Conservation (phyloP, 2,888 invertebrate species). For the Trichogramma dendrolimi region DNA sequence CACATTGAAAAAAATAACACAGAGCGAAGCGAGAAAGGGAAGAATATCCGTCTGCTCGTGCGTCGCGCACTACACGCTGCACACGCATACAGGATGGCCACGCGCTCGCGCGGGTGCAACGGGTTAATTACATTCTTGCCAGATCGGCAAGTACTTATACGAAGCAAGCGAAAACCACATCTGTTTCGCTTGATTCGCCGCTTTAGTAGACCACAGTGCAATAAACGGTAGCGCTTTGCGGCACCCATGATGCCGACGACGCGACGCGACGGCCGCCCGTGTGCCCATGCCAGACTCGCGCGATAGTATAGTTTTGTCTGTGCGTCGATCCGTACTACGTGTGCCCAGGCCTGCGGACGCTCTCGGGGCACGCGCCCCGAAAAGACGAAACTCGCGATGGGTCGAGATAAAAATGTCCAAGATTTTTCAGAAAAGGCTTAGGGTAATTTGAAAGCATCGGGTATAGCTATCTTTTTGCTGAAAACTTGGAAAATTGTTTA, state of each 20-base stretch:
- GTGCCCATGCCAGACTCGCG: not conserved
- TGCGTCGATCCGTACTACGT: not conserved
- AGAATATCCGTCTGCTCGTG: not conserved
- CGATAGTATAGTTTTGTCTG: not conserved
- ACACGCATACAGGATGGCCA: not conserved
- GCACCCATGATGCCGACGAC: conserved; percentile 24
- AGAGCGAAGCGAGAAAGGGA: not conserved
- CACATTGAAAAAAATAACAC: not conserved
- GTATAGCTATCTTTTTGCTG: too few relatives aligned
- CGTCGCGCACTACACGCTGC: too few relatives aligned
- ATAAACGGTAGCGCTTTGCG: conserved; percentile 42
- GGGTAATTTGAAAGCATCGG: too few relatives aligned
- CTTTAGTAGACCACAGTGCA: conserved; percentile 45
- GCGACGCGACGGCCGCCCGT: not conserved
- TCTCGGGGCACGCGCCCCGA: too few relatives aligned
- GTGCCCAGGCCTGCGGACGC: not conserved
- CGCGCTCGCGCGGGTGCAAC: conserved; percentile 16
- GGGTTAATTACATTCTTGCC: conserved; percentile 44
- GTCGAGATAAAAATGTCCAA: too few relatives aligned
- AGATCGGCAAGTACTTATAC: conserved; percentile 36
- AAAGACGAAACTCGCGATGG: too few relatives aligned
- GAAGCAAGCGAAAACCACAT: conserved; percentile 42
- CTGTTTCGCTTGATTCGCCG: conserved; percentile 36
- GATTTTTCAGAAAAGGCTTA: too few relatives aligned
- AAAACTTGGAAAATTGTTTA: too few relatives aligned